Evolutionary conservation across 2,113 vertebrate species (phyloP).

Genomic region (Antennarius striatus): DNA sequence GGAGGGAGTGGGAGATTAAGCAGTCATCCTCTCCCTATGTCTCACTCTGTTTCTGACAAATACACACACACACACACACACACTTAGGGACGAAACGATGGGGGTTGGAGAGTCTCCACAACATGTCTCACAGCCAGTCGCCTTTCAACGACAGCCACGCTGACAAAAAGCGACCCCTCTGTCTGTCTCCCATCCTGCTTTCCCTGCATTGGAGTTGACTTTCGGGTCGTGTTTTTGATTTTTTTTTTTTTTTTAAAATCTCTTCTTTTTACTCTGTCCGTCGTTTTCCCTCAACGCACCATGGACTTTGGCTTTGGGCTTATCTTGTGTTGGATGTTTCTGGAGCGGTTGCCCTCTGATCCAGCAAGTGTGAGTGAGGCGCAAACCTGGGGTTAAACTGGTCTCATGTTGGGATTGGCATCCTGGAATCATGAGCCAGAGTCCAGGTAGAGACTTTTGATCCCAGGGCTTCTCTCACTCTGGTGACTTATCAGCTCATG

Average conservation of each 20-base stretch:
- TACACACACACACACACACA: slow-evolving; percentile 36
- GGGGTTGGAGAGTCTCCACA: slow-evolving; percentile 50
- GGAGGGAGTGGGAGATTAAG: slow-evolving; percentile 68
- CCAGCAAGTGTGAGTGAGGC: slow-evolving; percentile 38
- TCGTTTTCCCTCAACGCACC: slow-evolving; percentile 2
- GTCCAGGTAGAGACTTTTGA: slow-evolving; percentile 62
- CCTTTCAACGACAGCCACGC: slow-evolving; percentile 32
- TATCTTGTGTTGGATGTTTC: slow-evolving; percentile 51
- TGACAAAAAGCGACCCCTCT: slow-evolving; percentile 35
- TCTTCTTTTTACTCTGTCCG: slow-evolving; percentile 1
- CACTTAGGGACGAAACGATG: slow-evolving; percentile 51
- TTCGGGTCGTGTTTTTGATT: neutral
- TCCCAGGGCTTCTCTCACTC: neutral
- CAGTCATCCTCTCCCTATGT: slow-evolving; percentile 54
- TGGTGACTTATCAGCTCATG: neutral
- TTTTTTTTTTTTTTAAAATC: neutral
- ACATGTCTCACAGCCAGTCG: slow-evolving; percentile 37
- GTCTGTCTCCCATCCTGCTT: slow-evolving; percentile 8
- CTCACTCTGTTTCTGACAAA: slow-evolving; percentile 49
- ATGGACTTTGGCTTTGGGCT: slow-evolving; percentile 55
- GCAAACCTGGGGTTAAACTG: slow-evolving; percentile 21
- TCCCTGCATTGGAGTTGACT: slow-evolving; percentile 10
- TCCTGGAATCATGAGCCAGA: slow-evolving; percentile 55
- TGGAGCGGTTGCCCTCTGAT: slow-evolving; percentile 39
- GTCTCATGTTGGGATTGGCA: slow-evolving; percentile 33